These are phyloP conservation scores for Athalia rosae DNA, from an alignment of 2,888 invertebrate species.

Conservation along the genomic window DNA sequence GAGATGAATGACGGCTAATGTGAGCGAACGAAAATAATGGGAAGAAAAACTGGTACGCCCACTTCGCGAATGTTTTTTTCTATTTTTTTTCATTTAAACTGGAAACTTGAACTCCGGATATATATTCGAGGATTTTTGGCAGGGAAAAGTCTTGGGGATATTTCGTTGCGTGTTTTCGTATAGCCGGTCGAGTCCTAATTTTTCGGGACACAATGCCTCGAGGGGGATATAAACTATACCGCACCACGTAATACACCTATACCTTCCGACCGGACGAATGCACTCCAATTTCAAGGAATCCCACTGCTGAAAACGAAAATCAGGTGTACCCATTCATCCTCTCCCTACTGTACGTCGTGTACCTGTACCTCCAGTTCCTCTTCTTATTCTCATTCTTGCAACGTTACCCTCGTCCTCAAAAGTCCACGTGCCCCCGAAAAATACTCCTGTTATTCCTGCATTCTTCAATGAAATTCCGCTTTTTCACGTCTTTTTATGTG, in stretches of 20 bases:
- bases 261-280: slow-evolving; percentile 37
- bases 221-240: background rate
- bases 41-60: background rate
- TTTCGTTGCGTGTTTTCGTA: background rate
- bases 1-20: background rate
- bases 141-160: background rate
- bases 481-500: slow-evolving; percentile 3
- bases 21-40: background rate
- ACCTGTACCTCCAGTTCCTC: slow-evolving; percentile 17
- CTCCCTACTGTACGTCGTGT: background rate
- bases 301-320: slow-evolving; percentile 21
- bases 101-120: slow-evolving; percentile 43
- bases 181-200: slow-evolving; percentile 4
- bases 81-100: background rate
- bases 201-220: slow-evolving; percentile 20
- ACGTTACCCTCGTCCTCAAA: background rate
- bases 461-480: background rate
- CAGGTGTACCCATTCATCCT: slow-evolving; percentile 36
- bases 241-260: background rate
- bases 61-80: background rate
- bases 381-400: background rate
- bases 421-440: slow-evolving; percentile 26
- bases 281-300: slow-evolving; percentile 40
- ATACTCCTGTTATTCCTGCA: background rate
- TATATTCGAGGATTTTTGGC: slow-evolving; percentile 29